phyloP scores from a whole-genome alignment of 2,888 invertebrate species.

The Dioctria rufipes region DNA sequence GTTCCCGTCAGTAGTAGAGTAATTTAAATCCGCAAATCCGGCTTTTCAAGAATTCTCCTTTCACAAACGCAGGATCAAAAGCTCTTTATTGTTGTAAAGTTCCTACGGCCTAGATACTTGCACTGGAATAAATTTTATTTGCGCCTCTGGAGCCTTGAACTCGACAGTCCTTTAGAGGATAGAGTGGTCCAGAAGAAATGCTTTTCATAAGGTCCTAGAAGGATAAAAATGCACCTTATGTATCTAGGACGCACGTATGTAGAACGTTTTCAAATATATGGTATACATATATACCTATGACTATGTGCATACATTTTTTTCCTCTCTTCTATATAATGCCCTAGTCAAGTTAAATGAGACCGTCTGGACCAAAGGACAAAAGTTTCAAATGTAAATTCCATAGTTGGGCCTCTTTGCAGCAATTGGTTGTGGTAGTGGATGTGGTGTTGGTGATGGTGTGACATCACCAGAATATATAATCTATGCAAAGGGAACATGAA shows the following conservation, averaged over 20 bases:
- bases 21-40: slow-evolving; percentile 49
- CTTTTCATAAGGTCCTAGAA: slow-evolving; percentile 8
- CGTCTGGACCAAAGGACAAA: slow-evolving; percentile 20
- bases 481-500: slow-evolving; percentile 24
- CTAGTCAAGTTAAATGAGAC: slow-evolving; percentile 17
- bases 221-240: slow-evolving; percentile 29
- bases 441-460: background rate
- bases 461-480: slow-evolving; percentile 14
- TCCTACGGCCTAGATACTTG: slow-evolving; percentile 28
- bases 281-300: background rate
- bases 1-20: slow-evolving; percentile 39
- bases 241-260: slow-evolving; percentile 21
- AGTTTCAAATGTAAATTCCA: slow-evolving; percentile 36
- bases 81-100: slow-evolving; percentile 12
- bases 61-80: slow-evolving; percentile 27
- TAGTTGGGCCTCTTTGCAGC: background rate
- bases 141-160: slow-evolving; percentile 39
- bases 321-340: background rate
- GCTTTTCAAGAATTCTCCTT: slow-evolving; percentile 26
- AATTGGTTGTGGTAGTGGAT: background rate
- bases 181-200: background rate
- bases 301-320: too few species aligned
- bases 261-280: background rate
- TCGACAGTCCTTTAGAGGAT: slow-evolving; percentile 20
- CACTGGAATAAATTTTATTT: slow-evolving; percentile 42